Evolutionary conservation across 2,113 vertebrate genomes (phyloP).

Genomic region (Macquaria australasica): DNA sequence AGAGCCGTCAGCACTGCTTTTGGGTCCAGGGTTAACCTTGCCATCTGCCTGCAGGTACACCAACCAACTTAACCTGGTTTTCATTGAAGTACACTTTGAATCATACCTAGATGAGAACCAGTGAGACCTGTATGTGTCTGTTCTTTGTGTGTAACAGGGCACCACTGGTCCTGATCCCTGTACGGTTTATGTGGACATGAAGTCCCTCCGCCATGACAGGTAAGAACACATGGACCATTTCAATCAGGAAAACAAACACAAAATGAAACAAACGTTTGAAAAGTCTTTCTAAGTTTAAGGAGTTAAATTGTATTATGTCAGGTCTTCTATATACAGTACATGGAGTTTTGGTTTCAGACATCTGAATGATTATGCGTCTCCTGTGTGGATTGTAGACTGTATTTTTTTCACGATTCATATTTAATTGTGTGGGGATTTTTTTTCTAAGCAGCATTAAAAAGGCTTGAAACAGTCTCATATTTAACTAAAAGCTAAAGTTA

Average conservation of each 20-base stretch:
- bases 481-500: not conserved
- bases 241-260: not conserved
- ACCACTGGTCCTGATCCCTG: conserved; percentile 98
- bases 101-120: not conserved
- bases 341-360: not conserved
- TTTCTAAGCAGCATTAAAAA: not conserved
- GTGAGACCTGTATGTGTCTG: not conserved
- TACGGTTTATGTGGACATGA: conserved; percentile 98
- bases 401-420: not conserved
- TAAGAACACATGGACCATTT: conserved; percentile 66
- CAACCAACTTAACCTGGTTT: not conserved
- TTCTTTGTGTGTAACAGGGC: conserved; percentile 84
- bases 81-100: not conserved
- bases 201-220: conserved; percentile 98
- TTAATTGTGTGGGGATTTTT: too few species aligned
- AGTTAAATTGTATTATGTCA: not conserved
- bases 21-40: conserved; percentile 95
- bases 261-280: not conserved
- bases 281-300: not conserved
- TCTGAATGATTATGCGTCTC: not conserved
- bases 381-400: not conserved
- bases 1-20: conserved; percentile 97
- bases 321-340: too few species aligned
- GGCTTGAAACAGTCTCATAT: not conserved
- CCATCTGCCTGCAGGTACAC: conserved; percentile 95